These are phyloP conservation scores for Lumbricus terrestris DNA, from an alignment of 2,888 invertebrate species.

Conservation along the genomic window DNA sequence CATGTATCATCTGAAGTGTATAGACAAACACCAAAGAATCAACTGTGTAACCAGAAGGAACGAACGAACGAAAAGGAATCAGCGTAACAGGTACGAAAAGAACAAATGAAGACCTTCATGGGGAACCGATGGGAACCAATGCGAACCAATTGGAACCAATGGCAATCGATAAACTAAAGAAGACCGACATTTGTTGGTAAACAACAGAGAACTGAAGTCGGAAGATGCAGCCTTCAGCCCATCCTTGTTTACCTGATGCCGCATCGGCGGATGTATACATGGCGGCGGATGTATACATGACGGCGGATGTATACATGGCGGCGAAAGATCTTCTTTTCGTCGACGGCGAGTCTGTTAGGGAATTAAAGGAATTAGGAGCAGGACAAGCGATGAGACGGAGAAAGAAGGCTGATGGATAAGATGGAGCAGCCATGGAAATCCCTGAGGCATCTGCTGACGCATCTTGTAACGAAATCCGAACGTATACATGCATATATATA, in stretches of 20 bases:
- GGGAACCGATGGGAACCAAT: too few species aligned
- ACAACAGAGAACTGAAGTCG: background rate
- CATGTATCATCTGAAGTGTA: too few species aligned
- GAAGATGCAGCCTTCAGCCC: background rate
- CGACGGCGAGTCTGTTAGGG: background rate
- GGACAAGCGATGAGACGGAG: background rate
- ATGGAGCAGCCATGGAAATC: background rate
- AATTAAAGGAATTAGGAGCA: background rate
- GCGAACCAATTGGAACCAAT: background rate
- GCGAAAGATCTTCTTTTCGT: background rate
- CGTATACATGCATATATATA: too few species aligned
- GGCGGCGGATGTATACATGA: too few species aligned
- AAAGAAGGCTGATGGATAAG: background rate
- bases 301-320: too few species aligned
- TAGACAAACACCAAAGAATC: too few species aligned
- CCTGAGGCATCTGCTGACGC: background rate
- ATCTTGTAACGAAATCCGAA: background rate
- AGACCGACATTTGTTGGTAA: background rate
- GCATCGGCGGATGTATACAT: too few species aligned
- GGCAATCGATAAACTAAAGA: background rate
- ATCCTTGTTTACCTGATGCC: background rate
- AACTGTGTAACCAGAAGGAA: too few species aligned
- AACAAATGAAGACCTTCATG: background rate
- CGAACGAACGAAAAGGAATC: background rate
- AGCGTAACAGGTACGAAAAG: background rate